Base-by-base conservation (phyloP, 2,888 invertebrate species). In the Ormyrus pomaceus region DNA sequence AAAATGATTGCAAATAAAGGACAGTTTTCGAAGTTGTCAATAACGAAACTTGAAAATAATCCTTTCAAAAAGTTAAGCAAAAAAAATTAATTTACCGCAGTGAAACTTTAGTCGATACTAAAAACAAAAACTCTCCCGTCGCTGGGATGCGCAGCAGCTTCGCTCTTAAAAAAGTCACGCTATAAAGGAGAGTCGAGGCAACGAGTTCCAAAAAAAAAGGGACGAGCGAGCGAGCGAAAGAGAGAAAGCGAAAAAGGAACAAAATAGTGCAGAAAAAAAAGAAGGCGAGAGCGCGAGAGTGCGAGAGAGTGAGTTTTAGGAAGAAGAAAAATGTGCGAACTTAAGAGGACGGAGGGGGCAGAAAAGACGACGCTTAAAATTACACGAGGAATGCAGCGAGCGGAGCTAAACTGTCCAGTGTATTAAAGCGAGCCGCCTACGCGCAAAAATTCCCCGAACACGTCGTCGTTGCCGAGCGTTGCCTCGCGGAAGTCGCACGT, bases 401-500 rank as follows among this genome's bases (percentile, higher is more conserved):
- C 13, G 51, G 10, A 8, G 10, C 13, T 11, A n/a, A 9, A 73
- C 6, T 10, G 64, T 64, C 45, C 68, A 71, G 34, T 34, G 34
- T 34, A 34, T 34, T 34, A 34, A 4, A 34, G 34, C 34, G 34
- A 34, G 4, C 34, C 34, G 34, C 66, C 58, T 53, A 71, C 65
- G 59, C 66, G 68, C 62, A 10, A 55, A 72, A 75, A 68, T 75
- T 75, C 68, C 5, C 13, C 34, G 61, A 68, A 61, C 51, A 19
- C 1, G 19, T 19, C 19, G 11, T n/a, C 58, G 11, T n/a, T 48
- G 56, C 55, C 34, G 45, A 51, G 13, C 13, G 11, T 13, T 55
- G 64, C 46, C 45, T n/a, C 50, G 46, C 65, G 78, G 66, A 78
- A 72, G 72, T 78, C 78, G 66, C 66, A 72, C 78, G 66, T 66